Conservation (phyloP, 2,797 vertebrate genomes). For the Aeoliscus strigatus region DNA sequence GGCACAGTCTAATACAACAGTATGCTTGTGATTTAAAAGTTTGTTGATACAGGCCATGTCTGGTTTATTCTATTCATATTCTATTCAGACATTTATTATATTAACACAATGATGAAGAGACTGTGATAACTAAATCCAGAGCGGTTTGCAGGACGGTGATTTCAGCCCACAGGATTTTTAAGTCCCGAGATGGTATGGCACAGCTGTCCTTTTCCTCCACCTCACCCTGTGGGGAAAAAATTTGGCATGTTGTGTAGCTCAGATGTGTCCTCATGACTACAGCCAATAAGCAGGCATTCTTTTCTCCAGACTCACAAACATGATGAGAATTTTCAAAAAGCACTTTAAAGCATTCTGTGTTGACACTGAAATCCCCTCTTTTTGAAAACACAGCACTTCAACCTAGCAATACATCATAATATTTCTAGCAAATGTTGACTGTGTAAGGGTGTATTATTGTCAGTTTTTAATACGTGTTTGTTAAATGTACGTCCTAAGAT, state of each 20-base stretch:
- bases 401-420: constrained; percentile 4
- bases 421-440: constrained; percentile 1
- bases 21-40: too few species aligned
- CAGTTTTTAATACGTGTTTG: not conserved
- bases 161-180: constrained; percentile 6
- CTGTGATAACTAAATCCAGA: not conserved
- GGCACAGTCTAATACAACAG: too few species aligned
- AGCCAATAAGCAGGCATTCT: constrained; percentile 26
- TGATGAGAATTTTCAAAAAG: constrained; percentile 3
- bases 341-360: not conserved
- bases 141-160: constrained; percentile 2
- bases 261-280: constrained; percentile 32
- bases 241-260: constrained; percentile 31
- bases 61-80: not conserved
- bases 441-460: constrained; percentile 2
- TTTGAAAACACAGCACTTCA: not conserved
- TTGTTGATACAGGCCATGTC: not conserved
- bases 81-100: not conserved
- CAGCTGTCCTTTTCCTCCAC: constrained; percentile 33
- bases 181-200: constrained; percentile 15
- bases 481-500: constrained; percentile 1
- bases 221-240: constrained; percentile 32
- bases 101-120: not conserved
- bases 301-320: constrained; percentile 11
- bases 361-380: not conserved